phyloP scores from a whole-genome alignment of 2,888 invertebrate species.

The Lasioglossum malachurum region DNA sequence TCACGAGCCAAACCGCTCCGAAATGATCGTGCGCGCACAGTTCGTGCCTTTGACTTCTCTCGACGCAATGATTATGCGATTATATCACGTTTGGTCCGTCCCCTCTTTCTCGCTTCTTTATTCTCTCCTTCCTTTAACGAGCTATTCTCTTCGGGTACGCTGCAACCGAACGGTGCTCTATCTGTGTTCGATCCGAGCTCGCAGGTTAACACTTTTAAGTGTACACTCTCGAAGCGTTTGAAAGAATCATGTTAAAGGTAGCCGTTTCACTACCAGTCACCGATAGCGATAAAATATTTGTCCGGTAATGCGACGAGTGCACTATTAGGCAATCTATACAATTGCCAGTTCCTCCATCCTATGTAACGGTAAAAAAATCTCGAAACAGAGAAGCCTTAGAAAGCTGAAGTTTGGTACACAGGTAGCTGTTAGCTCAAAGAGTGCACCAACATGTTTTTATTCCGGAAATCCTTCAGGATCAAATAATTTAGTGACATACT shows the following conservation, averaged over 20 bases:
- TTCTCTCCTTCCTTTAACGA: constrained; percentile 37
- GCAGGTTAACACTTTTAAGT: not conserved
- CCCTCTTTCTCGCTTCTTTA: not conserved
- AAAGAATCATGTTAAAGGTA: not conserved
- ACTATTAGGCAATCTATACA: not conserved
- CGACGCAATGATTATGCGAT: constrained; percentile 65
- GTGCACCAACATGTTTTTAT: too few relatives aligned
- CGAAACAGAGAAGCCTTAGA: too few relatives aligned
- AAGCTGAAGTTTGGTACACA: too few relatives aligned
- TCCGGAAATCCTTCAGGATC: too few relatives aligned
- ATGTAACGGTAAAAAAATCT: too few relatives aligned
- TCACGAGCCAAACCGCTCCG: constrained; percentile 50
- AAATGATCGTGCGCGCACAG: constrained; percentile 55
- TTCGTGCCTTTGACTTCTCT: constrained; percentile 50
- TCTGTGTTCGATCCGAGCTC: not conserved
- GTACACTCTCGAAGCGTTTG: not conserved
- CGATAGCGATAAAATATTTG: not conserved
- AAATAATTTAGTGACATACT: too few relatives aligned
- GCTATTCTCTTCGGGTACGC: not conserved
- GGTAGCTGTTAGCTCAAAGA: too few relatives aligned
- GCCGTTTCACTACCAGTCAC: not conserved
- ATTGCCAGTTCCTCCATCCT: too few relatives aligned
- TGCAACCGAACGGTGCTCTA: not conserved
- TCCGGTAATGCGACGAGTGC: not conserved
- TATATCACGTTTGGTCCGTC: constrained; percentile 38